Conservation (phyloP, 2,797 vertebrate species). For the Tenualosa ilisha region DNA sequence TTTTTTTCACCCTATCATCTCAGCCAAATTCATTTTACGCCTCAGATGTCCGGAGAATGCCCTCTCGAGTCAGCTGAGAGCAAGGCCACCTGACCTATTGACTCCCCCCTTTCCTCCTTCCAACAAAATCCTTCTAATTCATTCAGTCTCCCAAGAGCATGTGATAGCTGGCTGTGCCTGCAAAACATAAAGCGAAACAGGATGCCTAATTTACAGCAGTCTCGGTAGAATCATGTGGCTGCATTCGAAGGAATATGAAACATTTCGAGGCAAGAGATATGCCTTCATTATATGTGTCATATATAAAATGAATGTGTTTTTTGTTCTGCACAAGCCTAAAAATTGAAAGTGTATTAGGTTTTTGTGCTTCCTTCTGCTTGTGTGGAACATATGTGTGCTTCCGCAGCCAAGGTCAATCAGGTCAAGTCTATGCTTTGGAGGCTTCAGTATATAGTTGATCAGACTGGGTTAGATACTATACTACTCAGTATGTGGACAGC, state of each 20-base stretch:
- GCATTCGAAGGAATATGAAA: neutral
- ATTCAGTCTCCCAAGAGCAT: conserved; percentile 20
- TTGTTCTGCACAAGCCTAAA: neutral
- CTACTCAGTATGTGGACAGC: neutral
- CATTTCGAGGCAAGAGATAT: neutral
- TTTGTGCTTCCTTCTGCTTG: neutral
- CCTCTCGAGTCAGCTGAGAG: conserved; percentile 32
- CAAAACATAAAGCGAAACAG: neutral
- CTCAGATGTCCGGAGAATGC: conserved; percentile 32
- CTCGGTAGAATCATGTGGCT: neutral
- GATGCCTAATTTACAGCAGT: conserved; percentile 28
- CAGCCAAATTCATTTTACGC: conserved; percentile 46
- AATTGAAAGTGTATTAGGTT: neutral
- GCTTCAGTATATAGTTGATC: neutral
- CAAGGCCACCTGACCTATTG: conserved; percentile 39
- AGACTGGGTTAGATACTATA: neutral
- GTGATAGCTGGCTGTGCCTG: conserved; percentile 20
- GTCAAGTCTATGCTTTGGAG: too few species aligned
- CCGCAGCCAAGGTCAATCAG: neutral
- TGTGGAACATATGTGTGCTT: neutral
- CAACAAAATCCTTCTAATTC: conserved; percentile 42
- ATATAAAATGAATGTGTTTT: neutral
- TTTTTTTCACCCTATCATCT: conserved; percentile 41
- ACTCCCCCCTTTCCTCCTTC: conserved; percentile 23
- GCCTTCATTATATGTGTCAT: neutral